Evolutionary conservation across 2,888 invertebrate genomes (phyloP).

Genomic region (Drosophila infuscata): DNA sequence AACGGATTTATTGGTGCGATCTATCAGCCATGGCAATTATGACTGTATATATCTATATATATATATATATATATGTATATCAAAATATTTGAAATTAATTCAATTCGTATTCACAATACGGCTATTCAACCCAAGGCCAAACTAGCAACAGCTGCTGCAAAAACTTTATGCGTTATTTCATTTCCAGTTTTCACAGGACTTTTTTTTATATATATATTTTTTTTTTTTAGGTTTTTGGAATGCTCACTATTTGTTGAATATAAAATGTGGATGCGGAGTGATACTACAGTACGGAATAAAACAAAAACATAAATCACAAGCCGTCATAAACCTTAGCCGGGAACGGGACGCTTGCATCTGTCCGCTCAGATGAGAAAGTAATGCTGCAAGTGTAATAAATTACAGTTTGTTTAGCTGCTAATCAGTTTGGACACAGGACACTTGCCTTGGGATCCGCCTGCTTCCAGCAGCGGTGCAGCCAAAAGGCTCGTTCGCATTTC

Average conservation of each 20-base stretch:
- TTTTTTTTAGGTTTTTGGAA: constrained; percentile 26
- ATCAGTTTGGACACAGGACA: constrained; percentile 29
- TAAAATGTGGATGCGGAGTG: constrained; percentile 9
- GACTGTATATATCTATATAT: constrained; percentile 40
- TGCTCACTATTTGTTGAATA: constrained; percentile 36
- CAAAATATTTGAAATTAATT: constrained; percentile 27
- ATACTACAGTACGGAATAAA: constrained; percentile 15
- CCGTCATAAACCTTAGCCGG: constrained; percentile 1
- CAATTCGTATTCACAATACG: constrained; percentile 6
- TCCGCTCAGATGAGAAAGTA: constrained; percentile 57
- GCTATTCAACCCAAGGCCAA: constrained; percentile 4
- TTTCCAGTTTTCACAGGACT: constrained; percentile 5
- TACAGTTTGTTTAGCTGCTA: constrained; percentile 33
- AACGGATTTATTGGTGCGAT: constrained; percentile 69
- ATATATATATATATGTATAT: constrained; percentile 41
- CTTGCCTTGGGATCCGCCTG: constrained; percentile 79
- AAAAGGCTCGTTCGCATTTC: constrained; percentile 80
- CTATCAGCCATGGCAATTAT: constrained; percentile 71
- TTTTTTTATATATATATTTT: neutral
- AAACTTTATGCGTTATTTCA: constrained; percentile 21
- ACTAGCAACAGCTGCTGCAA: constrained; percentile 35
- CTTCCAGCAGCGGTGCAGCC: constrained; percentile 82
- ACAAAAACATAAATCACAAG: constrained; percentile 48
- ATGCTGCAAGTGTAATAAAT: constrained; percentile 53
- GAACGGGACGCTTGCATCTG: constrained; percentile 2